Conservation (phyloP, 2,888 invertebrate species). For the Cryptocephalus primarius region DNA sequence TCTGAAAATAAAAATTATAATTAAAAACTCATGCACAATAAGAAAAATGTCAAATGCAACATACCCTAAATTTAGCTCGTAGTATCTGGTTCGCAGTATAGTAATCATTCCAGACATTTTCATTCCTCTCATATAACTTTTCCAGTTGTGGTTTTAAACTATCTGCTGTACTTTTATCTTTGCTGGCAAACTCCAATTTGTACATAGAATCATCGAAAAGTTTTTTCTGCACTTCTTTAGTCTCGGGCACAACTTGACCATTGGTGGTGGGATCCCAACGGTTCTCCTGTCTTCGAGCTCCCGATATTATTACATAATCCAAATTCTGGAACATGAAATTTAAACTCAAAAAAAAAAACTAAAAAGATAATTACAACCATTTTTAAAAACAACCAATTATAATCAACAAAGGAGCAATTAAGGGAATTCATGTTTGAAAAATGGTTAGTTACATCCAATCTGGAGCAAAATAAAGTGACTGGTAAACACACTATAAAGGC, state of each 20-base stretch:
- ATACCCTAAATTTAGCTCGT: constrained; percentile 76
- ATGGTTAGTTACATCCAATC: no score
- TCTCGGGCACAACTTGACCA: constrained; percentile 86
- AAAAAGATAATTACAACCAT: background rate
- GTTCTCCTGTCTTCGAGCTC: constrained; percentile 93
- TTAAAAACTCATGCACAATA: background rate
- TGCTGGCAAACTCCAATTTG: constrained; percentile 83
- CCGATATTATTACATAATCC: constrained; percentile 91
- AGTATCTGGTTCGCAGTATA: constrained; percentile 82
- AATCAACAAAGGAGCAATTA: background rate
- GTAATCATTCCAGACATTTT: constrained; percentile 81
- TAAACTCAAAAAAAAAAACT: background rate
- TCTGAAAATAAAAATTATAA: constrained; percentile 34
- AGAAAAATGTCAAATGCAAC: constrained; percentile 12
- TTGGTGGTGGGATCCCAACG: constrained; percentile 97
- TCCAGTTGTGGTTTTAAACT: constrained; percentile 62
- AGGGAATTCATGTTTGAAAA: no score
- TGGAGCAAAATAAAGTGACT: no score
- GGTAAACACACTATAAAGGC: no score
- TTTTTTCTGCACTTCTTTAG: constrained; percentile 79
- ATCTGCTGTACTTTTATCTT: constrained; percentile 62
- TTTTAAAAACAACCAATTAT: background rate
- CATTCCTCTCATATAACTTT: constrained; percentile 65
- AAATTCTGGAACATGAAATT: constrained; percentile 63
- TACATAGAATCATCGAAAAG: constrained; percentile 97